These are phyloP conservation scores for Argyrosomus regius DNA, from an alignment of 2,797 vertebrate genomes.

Conservation along the genomic window DNA sequence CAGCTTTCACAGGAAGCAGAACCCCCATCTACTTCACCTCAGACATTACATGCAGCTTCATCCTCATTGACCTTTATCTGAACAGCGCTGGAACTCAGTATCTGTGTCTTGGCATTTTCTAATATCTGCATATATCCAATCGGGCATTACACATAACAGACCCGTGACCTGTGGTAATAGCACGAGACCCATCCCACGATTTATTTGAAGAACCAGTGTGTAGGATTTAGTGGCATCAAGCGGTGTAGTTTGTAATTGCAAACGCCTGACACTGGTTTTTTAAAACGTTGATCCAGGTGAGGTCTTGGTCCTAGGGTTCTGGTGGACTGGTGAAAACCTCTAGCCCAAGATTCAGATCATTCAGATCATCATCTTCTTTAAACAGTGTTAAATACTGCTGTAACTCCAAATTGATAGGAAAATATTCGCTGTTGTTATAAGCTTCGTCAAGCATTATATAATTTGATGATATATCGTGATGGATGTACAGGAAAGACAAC, in stretches of 20 bases:
- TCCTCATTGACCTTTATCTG: slow-evolving; percentile 59
- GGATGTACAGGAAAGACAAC: not conserved
- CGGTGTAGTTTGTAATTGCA: too few relatives aligned
- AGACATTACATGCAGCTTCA: slow-evolving; percentile 30
- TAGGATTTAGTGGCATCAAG: too few relatives aligned
- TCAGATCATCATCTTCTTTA: not conserved
- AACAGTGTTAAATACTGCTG: not conserved
- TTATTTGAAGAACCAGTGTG: too few relatives aligned
- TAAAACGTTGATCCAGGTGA: too few relatives aligned
- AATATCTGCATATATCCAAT: not conserved
- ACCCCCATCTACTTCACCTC: slow-evolving; percentile 44
- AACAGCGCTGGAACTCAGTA: not conserved
- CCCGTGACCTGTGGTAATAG: too few relatives aligned
- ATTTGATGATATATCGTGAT: not conserved
- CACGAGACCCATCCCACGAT: too few relatives aligned
- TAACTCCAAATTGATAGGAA: not conserved
- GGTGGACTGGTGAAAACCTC: too few relatives aligned
- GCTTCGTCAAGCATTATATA: not conserved
- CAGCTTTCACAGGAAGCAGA: slow-evolving; percentile 63
- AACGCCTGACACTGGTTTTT: too few relatives aligned
- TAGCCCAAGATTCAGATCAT: too few relatives aligned
- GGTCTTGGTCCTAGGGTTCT: too few relatives aligned
- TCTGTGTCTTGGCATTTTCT: not conserved
- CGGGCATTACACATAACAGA: too few relatives aligned
- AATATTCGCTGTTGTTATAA: not conserved